Percentiles rank a stretch among this genome's conserved stretches.
These are phyloP conservation scores for Anastatus disparis DNA, from an alignment of 1,140 invertebrate species.

Conservation along the genomic window DNA sequence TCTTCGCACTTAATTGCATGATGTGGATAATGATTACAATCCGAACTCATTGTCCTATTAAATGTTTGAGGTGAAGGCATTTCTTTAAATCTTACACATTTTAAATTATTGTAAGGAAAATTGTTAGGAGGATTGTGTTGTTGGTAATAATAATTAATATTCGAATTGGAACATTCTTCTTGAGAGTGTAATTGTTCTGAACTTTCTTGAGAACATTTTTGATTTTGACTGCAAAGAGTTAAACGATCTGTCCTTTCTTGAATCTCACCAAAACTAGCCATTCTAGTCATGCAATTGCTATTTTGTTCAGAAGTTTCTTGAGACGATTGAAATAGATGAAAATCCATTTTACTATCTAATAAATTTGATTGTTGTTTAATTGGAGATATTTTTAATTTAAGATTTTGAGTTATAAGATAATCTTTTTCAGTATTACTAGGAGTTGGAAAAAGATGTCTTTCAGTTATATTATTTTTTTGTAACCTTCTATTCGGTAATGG, in stretches of 20 bases:
- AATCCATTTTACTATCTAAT: background rate
- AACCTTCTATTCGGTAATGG: conserved; percentile 8
- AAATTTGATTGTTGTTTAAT: conserved; percentile 6
- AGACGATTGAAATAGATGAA: conserved; percentile 1
- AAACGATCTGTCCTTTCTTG: conserved; percentile 36
- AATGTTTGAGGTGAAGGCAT: background rate
- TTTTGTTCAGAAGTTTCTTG: conserved; percentile 13
- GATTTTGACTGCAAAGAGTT: conserved; percentile 26
- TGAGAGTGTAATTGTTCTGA: background rate
- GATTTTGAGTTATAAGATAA: conserved; percentile 2
- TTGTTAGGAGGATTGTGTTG: background rate
- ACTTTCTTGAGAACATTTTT: conserved; percentile 33
- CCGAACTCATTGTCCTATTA: background rate
- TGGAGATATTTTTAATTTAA: conserved; percentile 1
- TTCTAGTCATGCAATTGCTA: conserved; percentile 20
- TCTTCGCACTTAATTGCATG: background rate
- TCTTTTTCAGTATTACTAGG: conserved; percentile 11
- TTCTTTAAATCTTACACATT: background rate
- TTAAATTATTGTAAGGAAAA: background rate
- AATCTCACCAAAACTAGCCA: conserved; percentile 31
- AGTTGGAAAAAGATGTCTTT: conserved; percentile 12
- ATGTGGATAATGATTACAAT: background rate
- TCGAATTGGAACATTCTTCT: background rate
- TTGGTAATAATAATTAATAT: background rate
- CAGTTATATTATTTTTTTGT: background rate